These are phyloP conservation scores for Aeoliscus strigatus DNA, from an alignment of 2,797 vertebrate genomes.

Conservation along the genomic window DNA sequence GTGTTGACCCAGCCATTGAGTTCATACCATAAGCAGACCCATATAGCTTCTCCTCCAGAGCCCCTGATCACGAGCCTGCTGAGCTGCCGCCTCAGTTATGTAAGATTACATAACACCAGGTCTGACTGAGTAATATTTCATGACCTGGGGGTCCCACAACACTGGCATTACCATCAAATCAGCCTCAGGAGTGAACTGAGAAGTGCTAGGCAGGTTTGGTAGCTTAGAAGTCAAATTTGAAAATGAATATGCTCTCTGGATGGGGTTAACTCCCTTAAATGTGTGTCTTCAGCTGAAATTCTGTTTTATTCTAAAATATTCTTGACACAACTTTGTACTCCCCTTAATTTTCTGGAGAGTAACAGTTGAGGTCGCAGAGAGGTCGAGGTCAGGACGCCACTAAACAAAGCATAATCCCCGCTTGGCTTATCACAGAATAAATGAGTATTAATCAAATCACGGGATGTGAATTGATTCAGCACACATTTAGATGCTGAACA, in stretches of 20 bases:
- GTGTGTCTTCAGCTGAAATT: constrained; percentile 29
- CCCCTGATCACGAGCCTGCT: constrained; percentile 70
- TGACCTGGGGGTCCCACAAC: constrained; percentile 64
- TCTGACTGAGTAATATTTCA: constrained; percentile 75
- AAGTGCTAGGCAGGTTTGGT: constrained; percentile 15
- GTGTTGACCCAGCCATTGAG: constrained; percentile 68
- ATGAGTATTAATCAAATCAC: constrained; percentile 39
- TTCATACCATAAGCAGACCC: constrained; percentile 72
- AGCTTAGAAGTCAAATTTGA: constrained; percentile 28
- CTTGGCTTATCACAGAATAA: constrained; percentile 40
- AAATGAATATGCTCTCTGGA: constrained; percentile 33
- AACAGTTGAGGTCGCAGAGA: constrained; percentile 46
- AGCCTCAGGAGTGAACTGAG: constrained; percentile 29
- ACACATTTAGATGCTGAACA: constrained; percentile 20
- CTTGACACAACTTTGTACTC: constrained; percentile 46
- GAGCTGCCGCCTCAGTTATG: constrained; percentile 72
- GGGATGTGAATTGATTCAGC: constrained; percentile 32
- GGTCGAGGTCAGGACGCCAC: constrained; percentile 35
- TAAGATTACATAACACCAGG: constrained; percentile 78
- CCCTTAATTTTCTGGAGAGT: constrained; percentile 34
- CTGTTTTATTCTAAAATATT: constrained; percentile 25
- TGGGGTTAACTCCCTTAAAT: constrained; percentile 2
- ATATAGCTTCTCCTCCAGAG: constrained; percentile 68
- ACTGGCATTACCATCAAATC: constrained; percentile 46
- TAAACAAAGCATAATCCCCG: constrained; percentile 46